These are phyloP conservation scores for Potamarius usumacintae DNA, from an alignment of 2,113 vertebrate species.

Conservation along the genomic window DNA sequence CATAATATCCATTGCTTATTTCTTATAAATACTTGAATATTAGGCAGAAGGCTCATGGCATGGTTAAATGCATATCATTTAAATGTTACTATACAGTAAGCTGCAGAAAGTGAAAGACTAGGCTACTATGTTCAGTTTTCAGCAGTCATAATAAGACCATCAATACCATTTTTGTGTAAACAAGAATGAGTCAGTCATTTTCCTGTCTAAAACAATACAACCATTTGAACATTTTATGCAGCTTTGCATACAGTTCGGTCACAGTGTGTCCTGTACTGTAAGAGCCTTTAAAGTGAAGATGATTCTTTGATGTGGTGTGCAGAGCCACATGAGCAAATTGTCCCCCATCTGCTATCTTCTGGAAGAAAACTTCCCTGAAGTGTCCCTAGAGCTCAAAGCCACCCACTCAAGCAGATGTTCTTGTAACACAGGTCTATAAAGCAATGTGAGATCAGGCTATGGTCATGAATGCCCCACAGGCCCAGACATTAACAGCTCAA, in stretches of 20 bases:
- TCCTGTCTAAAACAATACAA: background rate
- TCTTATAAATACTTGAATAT: background rate
- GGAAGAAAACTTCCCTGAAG: slow-evolving; percentile 23
- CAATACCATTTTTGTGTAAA: background rate
- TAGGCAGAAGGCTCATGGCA: background rate
- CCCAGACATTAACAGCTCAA: background rate
- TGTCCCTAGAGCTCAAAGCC: slow-evolving; percentile 33
- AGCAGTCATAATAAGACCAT: background rate
- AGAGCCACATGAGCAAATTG: slow-evolving; percentile 29
- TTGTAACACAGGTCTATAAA: slow-evolving; percentile 12
- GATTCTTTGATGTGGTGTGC: slow-evolving; percentile 40
- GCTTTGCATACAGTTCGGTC: background rate
- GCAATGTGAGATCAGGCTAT: slow-evolving; percentile 8
- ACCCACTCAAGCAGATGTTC: slow-evolving; percentile 33
- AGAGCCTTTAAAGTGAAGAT: slow-evolving; percentile 35
- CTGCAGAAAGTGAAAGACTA: background rate
- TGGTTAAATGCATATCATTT: background rate
- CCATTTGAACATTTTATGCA: background rate
- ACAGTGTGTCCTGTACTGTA: slow-evolving; percentile 13
- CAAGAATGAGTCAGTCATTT: background rate
- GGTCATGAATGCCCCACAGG: background rate
- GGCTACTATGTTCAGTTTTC: background rate
- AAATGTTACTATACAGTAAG: background rate
- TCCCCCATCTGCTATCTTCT: background rate
- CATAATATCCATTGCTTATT: background rate